Conservation (phyloP, 2,888 invertebrate genomes). For the Molanna angustata region DNA sequence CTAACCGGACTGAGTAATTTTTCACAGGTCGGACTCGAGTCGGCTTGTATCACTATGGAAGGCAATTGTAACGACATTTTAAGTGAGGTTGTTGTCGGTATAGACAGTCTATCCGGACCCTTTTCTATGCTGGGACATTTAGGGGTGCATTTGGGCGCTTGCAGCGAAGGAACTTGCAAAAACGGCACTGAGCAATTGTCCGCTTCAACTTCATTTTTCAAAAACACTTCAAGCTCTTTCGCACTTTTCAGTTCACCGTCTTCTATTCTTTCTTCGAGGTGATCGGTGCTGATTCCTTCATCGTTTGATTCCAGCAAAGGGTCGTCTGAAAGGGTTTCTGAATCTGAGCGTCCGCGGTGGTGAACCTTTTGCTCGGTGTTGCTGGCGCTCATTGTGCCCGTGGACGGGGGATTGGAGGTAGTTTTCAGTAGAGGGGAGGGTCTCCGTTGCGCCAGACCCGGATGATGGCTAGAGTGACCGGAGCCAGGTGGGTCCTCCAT, state of each 20-base stretch:
- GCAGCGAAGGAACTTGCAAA: slow-evolving; percentile 49
- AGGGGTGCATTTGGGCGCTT: slow-evolving; percentile 54
- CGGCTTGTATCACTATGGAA: slow-evolving; percentile 58
- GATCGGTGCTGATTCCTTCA: slow-evolving; percentile 75
- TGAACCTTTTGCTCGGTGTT: slow-evolving; percentile 49
- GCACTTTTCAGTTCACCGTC: slow-evolving; percentile 66
- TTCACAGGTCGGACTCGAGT: slow-evolving; percentile 48
- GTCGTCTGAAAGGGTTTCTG: slow-evolving; percentile 72
- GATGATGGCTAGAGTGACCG: slow-evolving; percentile 39
- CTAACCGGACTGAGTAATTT: slow-evolving; percentile 69
- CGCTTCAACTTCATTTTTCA: slow-evolving; percentile 44
- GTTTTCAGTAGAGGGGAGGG: slow-evolving; percentile 63
- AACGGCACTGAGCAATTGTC: slow-evolving; percentile 44
- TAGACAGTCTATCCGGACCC: slow-evolving; percentile 49
- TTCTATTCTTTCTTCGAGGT: slow-evolving; percentile 66
- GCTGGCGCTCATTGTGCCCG: slow-evolving; percentile 37
- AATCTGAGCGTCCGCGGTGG: slow-evolving; percentile 65
- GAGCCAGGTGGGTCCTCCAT: slow-evolving; percentile 68
- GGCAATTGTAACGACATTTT: slow-evolving; percentile 55
- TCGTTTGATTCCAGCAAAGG: slow-evolving; percentile 70
- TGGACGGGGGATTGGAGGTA: slow-evolving; percentile 51
- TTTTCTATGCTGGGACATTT: slow-evolving; percentile 58
- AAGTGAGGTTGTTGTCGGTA: slow-evolving; percentile 41
- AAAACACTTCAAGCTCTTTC: slow-evolving; percentile 57
- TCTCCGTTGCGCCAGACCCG: slow-evolving; percentile 43